Evolutionary conservation across 2,888 invertebrate species (phyloP).

Genomic region (Lissonota sp.): DNA sequence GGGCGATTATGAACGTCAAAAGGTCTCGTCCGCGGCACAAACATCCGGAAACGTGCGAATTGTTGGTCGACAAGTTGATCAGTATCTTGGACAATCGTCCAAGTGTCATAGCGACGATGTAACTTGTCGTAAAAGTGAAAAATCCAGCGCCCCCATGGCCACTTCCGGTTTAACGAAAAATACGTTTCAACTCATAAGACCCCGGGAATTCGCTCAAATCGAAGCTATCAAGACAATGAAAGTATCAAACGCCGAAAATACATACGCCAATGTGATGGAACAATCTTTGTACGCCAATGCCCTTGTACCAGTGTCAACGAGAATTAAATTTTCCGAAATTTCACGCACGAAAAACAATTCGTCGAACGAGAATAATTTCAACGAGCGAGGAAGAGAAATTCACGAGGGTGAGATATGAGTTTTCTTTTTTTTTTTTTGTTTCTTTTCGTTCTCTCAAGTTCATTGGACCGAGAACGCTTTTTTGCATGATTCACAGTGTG

Average conservation of each 20-base stretch:
- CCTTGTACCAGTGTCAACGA: slow-evolving; percentile 47
- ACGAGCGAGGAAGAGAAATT: neutral
- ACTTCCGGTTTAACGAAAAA: slow-evolving; percentile 75
- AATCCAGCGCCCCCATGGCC: slow-evolving; percentile 51
- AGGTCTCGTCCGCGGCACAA: slow-evolving; percentile 87
- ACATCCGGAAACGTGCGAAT: slow-evolving; percentile 85
- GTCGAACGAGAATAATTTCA: slow-evolving; percentile 4
- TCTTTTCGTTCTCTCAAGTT: slow-evolving; percentile 12
- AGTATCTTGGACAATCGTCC: slow-evolving; percentile 11
- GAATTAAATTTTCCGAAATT: slow-evolving; percentile 14
- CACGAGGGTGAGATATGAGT: neutral
- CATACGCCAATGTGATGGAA: slow-evolving; percentile 84
- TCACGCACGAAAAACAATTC: slow-evolving; percentile 49
- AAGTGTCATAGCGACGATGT: slow-evolving; percentile 73
- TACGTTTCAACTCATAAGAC: slow-evolving; percentile 85
- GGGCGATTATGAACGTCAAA: slow-evolving; percentile 76
- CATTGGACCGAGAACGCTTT: slow-evolving; percentile 26
- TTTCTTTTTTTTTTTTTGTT: slow-evolving; percentile 11
- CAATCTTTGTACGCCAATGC: slow-evolving; percentile 78
- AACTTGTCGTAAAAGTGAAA: slow-evolving; percentile 73
- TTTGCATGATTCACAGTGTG: too few species aligned
- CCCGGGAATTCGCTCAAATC: slow-evolving; percentile 86
- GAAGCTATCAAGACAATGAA: slow-evolving; percentile 80
- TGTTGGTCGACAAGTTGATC: slow-evolving; percentile 71
- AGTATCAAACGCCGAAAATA: slow-evolving; percentile 74